A percentile compares a stretch with the other conserved stretches of the same genome.
Evolutionary conservation across 1,140 invertebrate genomes (phyloP).

Genomic region (Cyphomyrmex costatus): DNA sequence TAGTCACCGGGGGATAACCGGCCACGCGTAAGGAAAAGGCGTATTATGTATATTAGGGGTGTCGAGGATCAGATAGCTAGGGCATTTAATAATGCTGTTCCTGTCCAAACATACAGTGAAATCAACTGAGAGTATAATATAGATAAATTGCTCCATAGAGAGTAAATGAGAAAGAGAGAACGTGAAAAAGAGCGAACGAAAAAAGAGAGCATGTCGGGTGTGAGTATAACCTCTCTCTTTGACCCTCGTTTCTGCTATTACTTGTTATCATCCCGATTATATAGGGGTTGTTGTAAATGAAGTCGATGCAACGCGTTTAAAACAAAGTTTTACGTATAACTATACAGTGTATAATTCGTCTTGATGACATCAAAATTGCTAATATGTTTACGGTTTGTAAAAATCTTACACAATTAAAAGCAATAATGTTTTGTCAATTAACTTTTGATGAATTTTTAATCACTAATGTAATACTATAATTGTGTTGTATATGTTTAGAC

Average conservation of each 20-base stretch:
- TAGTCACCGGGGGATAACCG: constrained; percentile 73
- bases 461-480: not conserved
- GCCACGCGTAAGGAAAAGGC: constrained; percentile 84
- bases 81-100: constrained; percentile 87
- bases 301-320: constrained; percentile 36
- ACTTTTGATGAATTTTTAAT: not conserved
- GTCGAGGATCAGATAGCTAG: constrained; percentile 86
- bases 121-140: constrained; percentile 86
- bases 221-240: constrained; percentile 46
- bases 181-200: constrained; percentile 52
- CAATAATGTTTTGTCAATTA: not conserved
- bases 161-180: constrained; percentile 72
- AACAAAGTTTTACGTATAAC: constrained; percentile 69
- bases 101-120: constrained; percentile 87
- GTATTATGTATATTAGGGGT: constrained; percentile 87
- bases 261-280: constrained; percentile 70
- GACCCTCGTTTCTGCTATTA: constrained; percentile 71
- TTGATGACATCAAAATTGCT: not conserved
- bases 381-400: not conserved
- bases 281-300: constrained; percentile 73
- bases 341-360: constrained; percentile 48
- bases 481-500: not conserved
- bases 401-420: no score
- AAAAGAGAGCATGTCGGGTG: constrained; percentile 35
- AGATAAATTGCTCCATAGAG: constrained; percentile 86